A percentile compares a stretch with the other conserved stretches of the same genome.
phyloP scores from a whole-genome alignment of 2,888 invertebrate genomes.

The Caenorhabditis sp. region DNA sequence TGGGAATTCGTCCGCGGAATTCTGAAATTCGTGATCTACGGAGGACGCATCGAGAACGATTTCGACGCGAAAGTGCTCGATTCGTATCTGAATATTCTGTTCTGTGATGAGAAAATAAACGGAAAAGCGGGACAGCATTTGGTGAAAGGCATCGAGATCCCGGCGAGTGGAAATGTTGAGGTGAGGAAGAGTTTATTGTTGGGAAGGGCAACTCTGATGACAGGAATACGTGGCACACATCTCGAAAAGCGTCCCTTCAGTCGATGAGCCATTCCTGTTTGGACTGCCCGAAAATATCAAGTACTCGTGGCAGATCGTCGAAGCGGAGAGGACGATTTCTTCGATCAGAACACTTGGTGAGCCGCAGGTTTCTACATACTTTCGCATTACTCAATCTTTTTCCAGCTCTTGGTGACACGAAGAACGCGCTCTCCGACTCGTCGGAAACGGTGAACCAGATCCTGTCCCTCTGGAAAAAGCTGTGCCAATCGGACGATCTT shows the following conservation, averaged over 20 bases:
- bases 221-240: constrained; percentile 82
- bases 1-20: constrained; percentile 88
- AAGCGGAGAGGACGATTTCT: constrained; percentile 83
- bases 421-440: constrained; percentile 81
- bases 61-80: constrained; percentile 85
- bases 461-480: constrained; percentile 89
- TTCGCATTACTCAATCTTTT: background rate
- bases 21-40: constrained; percentile 88
- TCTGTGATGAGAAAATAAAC: constrained; percentile 63
- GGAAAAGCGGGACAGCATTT: constrained; percentile 61
- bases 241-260: constrained; percentile 81
- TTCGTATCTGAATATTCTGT: constrained; percentile 83
- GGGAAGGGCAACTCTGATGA: background rate
- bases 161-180: constrained; percentile 29
- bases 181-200: constrained; percentile 6
- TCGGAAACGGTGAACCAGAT: constrained; percentile 84
- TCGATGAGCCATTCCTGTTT: constrained; percentile 82
- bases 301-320: constrained; percentile 87
- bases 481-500: constrained; percentile 81
- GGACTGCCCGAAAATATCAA: constrained; percentile 91
- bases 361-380: background rate
- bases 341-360: constrained; percentile 81
- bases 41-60: constrained; percentile 88
- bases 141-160: constrained; percentile 59
- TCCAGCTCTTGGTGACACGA: constrained; percentile 64